phyloP scores from a whole-genome alignment of 1,140 invertebrate species.

The Armadillidium nasatum region DNA sequence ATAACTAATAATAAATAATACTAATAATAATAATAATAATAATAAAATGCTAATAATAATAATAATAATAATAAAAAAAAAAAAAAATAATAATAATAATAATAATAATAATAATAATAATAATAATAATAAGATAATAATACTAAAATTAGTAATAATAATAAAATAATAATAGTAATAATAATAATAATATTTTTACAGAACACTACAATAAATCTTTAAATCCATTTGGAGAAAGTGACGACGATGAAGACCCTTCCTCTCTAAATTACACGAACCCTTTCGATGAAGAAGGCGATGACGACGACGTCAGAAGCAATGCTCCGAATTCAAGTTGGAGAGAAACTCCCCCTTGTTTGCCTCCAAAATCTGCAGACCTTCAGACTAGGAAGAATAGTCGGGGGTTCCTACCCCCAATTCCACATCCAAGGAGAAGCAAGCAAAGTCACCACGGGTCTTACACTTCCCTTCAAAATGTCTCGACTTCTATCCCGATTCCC shows the following conservation, averaged over 20 bases:
- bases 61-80: too few relatives aligned
- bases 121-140: too few relatives aligned
- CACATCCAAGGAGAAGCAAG: slow-evolving; percentile 5
- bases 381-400: not conserved
- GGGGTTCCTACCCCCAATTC: not conserved
- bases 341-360: not conserved
- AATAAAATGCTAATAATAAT: too few relatives aligned
- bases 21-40: too few relatives aligned
- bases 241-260: not conserved
- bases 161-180: too few relatives aligned
- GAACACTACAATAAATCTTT: not conserved
- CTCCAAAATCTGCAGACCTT: not conserved
- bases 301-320: not conserved
- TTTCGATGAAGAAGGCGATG: not conserved
- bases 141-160: too few relatives aligned
- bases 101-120: too few relatives aligned
- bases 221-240: not conserved
- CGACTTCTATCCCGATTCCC: not conserved
- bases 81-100: too few relatives aligned
- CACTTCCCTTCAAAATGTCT: not conserved
- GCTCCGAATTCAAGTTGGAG: not conserved
- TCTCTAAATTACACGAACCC: not conserved
- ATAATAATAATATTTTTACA: too few relatives aligned
- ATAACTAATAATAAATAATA: too few relatives aligned
- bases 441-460: not conserved